These are phyloP conservation scores for Lissocephala sabroskyi DNA, from an alignment of 2,888 invertebrate species.

Conservation along the genomic window DNA sequence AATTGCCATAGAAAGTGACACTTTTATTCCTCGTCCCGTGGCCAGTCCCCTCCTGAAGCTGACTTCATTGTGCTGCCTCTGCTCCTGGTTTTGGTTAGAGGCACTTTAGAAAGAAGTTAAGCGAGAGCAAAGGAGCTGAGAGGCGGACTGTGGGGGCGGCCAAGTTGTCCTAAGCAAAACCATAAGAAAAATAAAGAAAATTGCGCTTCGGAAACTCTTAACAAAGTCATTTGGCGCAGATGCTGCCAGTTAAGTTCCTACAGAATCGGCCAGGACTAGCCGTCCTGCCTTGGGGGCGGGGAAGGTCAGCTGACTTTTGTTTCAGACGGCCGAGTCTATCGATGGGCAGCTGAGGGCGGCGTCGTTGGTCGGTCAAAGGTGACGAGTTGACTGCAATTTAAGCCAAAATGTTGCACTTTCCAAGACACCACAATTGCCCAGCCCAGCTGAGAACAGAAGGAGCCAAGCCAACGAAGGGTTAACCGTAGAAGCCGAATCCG, in stretches of 20 bases:
- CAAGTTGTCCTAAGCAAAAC: conserved; percentile 9
- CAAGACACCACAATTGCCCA: too few relatives aligned
- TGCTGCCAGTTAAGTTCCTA: conserved; percentile 54
- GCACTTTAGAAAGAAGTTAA: conserved; percentile 12
- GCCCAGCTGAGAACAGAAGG: too few relatives aligned
- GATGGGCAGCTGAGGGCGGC: too few relatives aligned
- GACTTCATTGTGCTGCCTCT: conserved; percentile 45
- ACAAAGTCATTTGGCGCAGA: conserved; percentile 63
- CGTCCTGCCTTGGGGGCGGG: too few relatives aligned
- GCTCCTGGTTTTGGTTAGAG: conserved; percentile 14
- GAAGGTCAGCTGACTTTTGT: too few relatives aligned
- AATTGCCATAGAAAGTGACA: conserved; percentile 67
- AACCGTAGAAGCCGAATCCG: too few relatives aligned
- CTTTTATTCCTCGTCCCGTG: conserved; percentile 51
- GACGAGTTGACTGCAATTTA: too few relatives aligned
- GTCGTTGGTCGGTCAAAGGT: too few relatives aligned
- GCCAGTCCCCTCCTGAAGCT: conserved; percentile 8
- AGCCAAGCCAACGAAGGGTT: too few relatives aligned
- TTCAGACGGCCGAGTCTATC: too few relatives aligned
- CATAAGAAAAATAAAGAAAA: conserved; percentile 48
- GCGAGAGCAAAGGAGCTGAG: not conserved
- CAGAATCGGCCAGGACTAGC: too few relatives aligned
- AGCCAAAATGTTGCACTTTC: too few relatives aligned
- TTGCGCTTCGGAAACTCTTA: conserved; percentile 63
- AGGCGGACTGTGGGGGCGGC: not conserved